These are phyloP conservation scores for Mesaphorura yosii DNA, from an alignment of 1,140 invertebrate genomes.

Conservation along the genomic window DNA sequence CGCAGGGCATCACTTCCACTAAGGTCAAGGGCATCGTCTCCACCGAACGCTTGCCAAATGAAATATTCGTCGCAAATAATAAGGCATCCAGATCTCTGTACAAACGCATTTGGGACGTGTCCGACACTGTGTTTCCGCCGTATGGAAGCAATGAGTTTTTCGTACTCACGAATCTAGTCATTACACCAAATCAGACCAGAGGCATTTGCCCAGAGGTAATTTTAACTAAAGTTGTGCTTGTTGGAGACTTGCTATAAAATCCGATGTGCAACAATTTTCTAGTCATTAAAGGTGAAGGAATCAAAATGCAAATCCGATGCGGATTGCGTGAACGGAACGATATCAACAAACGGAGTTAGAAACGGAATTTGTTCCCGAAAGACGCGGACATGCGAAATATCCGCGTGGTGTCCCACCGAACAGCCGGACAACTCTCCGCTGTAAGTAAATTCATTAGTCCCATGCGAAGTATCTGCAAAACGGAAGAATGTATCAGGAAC, in stretches of 20 bases:
- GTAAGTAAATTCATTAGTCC: slow-evolving; percentile 4
- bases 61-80: slow-evolving; percentile 8
- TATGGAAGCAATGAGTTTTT: slow-evolving; percentile 40
- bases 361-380: slow-evolving; percentile 38
- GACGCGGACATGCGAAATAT: slow-evolving; percentile 38
- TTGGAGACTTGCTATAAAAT: not conserved
- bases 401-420: slow-evolving; percentile 45
- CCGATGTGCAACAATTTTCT: slow-evolving; percentile 9
- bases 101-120: slow-evolving; percentile 16
- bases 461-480: not conserved
- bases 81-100: slow-evolving; percentile 10
- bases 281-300: slow-evolving; percentile 32
- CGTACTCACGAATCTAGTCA: slow-evolving; percentile 43
- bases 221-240: not conserved
- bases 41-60: slow-evolving; percentile 10
- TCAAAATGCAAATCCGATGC: slow-evolving; percentile 25
- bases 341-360: slow-evolving; percentile 37
- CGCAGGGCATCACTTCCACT: slow-evolving; percentile 3
- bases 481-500: not conserved
- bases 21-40: slow-evolving; percentile 20
- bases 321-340: slow-evolving; percentile 32
- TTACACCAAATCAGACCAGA: slow-evolving; percentile 41
- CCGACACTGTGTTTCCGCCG: slow-evolving; percentile 11
- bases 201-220: slow-evolving; percentile 40
- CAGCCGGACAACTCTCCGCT: slow-evolving; percentile 9